Conservation (phyloP, 2,113 vertebrate genomes). For the Hystrix cristata region DNA sequence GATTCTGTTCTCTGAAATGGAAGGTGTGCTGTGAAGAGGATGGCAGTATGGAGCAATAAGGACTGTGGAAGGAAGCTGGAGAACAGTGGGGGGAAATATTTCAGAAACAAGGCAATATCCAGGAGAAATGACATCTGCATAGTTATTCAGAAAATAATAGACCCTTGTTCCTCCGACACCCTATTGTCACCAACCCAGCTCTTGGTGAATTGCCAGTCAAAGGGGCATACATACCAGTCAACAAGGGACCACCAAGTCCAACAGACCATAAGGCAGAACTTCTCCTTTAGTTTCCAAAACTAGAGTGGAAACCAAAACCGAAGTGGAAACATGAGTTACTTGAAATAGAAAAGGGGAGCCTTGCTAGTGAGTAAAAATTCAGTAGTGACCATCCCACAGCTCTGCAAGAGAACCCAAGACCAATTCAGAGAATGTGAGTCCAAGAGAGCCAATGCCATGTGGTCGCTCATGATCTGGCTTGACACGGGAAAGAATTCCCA, state of each 20-base stretch:
- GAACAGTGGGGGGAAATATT: background rate
- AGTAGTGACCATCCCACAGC: background rate
- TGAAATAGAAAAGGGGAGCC: background rate
- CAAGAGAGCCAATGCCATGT: fast-evolving
- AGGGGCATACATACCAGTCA: background rate
- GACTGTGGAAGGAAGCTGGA: background rate
- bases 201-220: background rate
- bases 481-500: background rate
- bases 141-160: background rate
- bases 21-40: background rate
- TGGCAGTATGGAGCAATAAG: background rate
- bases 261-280: background rate
- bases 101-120: background rate
- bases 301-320: background rate
- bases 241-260: background rate
- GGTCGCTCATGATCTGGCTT: background rate
- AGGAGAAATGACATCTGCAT: background rate
- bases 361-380: background rate
- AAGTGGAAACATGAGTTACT: background rate
- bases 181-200: background rate
- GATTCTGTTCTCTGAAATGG: background rate
- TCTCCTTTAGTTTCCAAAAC: background rate
- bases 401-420: background rate
- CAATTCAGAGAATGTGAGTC: background rate
- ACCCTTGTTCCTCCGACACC: background rate